Conservation (phyloP, 2,888 invertebrate species). For the Schizotus pectinicornis region DNA sequence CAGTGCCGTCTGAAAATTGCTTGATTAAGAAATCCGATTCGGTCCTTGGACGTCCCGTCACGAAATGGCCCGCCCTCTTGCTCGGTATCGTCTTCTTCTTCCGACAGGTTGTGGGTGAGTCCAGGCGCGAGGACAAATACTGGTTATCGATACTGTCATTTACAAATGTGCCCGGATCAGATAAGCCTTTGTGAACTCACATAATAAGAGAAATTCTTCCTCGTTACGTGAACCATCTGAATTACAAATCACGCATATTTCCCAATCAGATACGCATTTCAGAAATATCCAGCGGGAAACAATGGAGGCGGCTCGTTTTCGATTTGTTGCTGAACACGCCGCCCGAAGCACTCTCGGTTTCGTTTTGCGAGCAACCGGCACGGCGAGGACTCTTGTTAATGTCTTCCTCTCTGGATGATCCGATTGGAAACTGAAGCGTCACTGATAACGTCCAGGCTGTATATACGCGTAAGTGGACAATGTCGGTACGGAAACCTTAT, state of each 20-base stretch:
- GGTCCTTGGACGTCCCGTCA: no score
- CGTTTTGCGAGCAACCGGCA: no score
- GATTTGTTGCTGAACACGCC: background rate
- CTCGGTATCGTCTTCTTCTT: conserved; percentile 1
- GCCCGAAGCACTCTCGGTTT: background rate
- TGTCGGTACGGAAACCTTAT: conserved; percentile 6
- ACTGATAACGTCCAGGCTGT: conserved; percentile 4
- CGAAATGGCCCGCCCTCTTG: no score
- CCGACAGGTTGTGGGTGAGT: conserved; percentile 37
- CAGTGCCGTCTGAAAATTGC: no score
- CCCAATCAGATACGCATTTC: conserved; percentile 40
- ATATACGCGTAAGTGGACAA: conserved; percentile 6
- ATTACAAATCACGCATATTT: conserved; percentile 43
- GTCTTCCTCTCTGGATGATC: background rate
- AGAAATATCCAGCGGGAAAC: conserved; percentile 30
- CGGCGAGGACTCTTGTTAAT: no score
- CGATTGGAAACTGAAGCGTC: conserved; percentile 4
- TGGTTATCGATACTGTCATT: conserved; percentile 54
- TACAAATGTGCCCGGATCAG: conserved; percentile 51
- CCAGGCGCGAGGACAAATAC: conserved; percentile 49
- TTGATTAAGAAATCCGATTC: no score
- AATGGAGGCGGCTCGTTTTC: conserved; percentile 24
- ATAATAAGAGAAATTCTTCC: conserved; percentile 41
- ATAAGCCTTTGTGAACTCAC: conserved; percentile 38
- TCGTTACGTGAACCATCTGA: conserved; percentile 40